Base-by-base conservation (phyloP, 2,797 vertebrate genomes). In the Pseudomugil tenellus region DNA sequence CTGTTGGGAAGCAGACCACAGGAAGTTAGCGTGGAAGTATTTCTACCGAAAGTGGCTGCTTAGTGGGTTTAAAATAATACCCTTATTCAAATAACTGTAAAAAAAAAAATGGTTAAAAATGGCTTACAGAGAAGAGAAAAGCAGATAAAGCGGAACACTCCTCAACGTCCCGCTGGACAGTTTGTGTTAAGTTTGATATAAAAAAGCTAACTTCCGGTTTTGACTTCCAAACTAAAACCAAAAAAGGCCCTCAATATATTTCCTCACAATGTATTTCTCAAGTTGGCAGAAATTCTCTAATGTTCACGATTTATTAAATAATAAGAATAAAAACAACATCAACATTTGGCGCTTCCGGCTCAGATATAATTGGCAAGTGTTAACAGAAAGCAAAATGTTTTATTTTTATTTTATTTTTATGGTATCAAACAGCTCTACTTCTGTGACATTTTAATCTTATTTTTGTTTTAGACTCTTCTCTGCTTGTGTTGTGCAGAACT, bases 201-300 rank as follows among this genome's bases (percentile, higher is more conserved):
- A 56, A 61, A 16, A n/a, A 1, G 1, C 0, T 1, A 0, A 58
- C 51, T 80, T 92, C 87, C 87, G 83, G 54, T 70, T 21, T 0
- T 0, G 5, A 0, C 14, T 51, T 78, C 1, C 78, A 87, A 74
- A 86, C 67, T 87, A 87, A 84, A 82, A 63, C 12, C 1, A 3
- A 12, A 0, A 23, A 10, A 11, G 2, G 5, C 3, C 6, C 25
- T 31, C 14, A 21, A 49, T 9, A 0, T 51, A n/a, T n/a, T n/a
- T n/a, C n/a, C n/a, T n/a, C n/a, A n/a, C n/a, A n/a, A n/a, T n/a
- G n/a, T n/a, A n/a, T 19, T 9, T 12, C 11, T 14, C 9, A 37
- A n/a, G 2, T 63, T 54, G 14, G 5, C 12, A 37, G 32, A 26
- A 29, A 12, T 49, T 63, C 23, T 23, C 21, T 39, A 3, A 41